Base-by-base conservation (phyloP, 1,140 invertebrate genomes). In the Drosophila simulans region DNA sequence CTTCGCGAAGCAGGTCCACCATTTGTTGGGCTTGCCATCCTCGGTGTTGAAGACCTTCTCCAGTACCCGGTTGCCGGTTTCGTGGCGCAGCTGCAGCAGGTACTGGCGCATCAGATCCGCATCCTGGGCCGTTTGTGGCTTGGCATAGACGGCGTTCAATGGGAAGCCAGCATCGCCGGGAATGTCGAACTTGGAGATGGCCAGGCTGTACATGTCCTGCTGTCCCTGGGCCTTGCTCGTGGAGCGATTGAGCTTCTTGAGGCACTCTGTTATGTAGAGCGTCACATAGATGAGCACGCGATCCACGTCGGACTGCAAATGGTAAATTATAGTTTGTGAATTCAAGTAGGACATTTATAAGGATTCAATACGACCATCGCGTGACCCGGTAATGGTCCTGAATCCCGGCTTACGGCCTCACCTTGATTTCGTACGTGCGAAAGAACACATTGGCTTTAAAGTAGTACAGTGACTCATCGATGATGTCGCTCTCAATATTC, bases 391-490 rank as follows among this genome's bases (percentile, higher is more conserved):
- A 0, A 22, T n/a, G 8, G 25, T 15, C 1, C 7, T 8, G 5
- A 10, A 8, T 0, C 0, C 46, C 22, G 31, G 31, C 1, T 31
- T 31, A 8, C 1, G 27, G 11, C 4, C 60, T 80, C 94, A 97
- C 97, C 95, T 99, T 99, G 59, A 99, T 98, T 94, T 99, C 98
- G 93, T 99, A 99, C 45, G 98, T 99, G 77, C 98, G 95, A 92
- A 99, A 99, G 93, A 99, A 99, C 7, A 99, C 98, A 93, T 99
- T 99, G 2, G 99, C 98, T 94, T 99, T 99, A 92, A 99, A 99
- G 92, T 96, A 99, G 91, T 97, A 97, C 10, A 99, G 93, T 31
- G 98, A 97, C 94, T 99, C 99, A 94, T 99, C 99, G 76, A 99
- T 98, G 75, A 99, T 98, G 93, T 99, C 99, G 74, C 95, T 94